Base-by-base conservation (phyloP, 2,113 vertebrate species). In the Tenebrosternarchus preto region DNA sequence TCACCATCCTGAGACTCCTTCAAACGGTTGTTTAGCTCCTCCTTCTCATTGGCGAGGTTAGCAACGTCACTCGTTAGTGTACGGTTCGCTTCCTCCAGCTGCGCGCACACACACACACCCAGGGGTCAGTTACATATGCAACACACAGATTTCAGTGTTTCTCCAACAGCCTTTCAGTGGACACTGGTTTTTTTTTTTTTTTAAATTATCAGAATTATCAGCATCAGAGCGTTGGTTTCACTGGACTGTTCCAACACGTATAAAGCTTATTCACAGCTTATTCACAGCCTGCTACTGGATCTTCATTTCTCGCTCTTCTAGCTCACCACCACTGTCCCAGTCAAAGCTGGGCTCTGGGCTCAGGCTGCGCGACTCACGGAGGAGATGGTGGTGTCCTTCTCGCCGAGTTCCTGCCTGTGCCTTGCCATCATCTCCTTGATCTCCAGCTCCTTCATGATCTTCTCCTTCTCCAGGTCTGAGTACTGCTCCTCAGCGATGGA, bases 401-500 rank as follows among this genome's bases (percentile, higher is more conserved):
- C 97, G 0, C 88, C 77, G 6, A 99, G 95, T 63, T 99, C 97
- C 88, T 99, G 98, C 43, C 95, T 96, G 85, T 99, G 97, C 71
- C 98, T 93, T 0, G 97, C 97, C 98, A 98, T 98, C 97, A 99
- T 99, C 91, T 99, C 98, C 89, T 98, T 99, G 84, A 99, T 96
- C 85, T 99, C 98, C 83, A 99, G 90, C 87, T 99, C 98, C 88
- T 99, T 99, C 98, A 99, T 99, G 81, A 99, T 99, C 89, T 99
- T 99, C 90, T 99, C 98, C 91, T 99, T 98, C 88, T 99, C 98
- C 88, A 99, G 90, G 87, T 99, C 97, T 0, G 97, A 99, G 85
- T 99, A 99, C 80, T 99, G 98, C 16, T 99, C 98, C 88, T 99
- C 98, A 36, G 97, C 97, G 84, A 98, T 99, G 79, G 97, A 99